Base-by-base conservation (phyloP, 1,140 invertebrate species). In the Brachionus koreanus region DNA sequence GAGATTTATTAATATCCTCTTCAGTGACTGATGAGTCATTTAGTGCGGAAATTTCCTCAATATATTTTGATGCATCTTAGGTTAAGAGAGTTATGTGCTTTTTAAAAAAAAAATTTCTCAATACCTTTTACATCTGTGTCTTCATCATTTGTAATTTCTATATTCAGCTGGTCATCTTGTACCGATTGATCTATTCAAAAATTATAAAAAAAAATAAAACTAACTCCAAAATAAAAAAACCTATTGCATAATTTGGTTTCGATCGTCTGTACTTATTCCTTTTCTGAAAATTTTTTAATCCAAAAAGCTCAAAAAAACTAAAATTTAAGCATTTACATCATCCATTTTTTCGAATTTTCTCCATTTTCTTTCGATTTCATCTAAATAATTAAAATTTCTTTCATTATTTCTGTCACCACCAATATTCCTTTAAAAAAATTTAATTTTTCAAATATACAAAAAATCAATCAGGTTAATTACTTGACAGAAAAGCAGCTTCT, bases 401-500 rank as follows among this genome's bases (percentile, higher is more conserved):
- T 75, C 49, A 13, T 83, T 52, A 9, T 84, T 83, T 19, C 84
- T 84, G 3, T 82, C 81, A 3, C 86, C 86, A 39, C 85, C 84
- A 25, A 86, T 85, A 37, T 85, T 84, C 52, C 85, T 86, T 76
- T 3, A 83, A 84, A 46, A 43, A 33, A 33, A 9, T 13, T 0
- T 35, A 79, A 9, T 6, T 76, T 35, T 35, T 63, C 13, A 12
- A 2, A 82, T 3, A 25, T n/a, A 13, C 23, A 49, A 16, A 29
- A 12, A 37, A 29, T 35, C 33, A 23, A 13, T 29, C 25, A 16
- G n/a, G 19, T 49, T 52, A 86, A 83, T 85, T 85, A 88, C 87
- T 84, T 85, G 82, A 87, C 83, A 76, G 86, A 87, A 86, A 87
- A 88, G 23, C 85, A 87, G 0, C 85, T 85, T 67, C 84, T 86